Percentiles rank a stretch among this genome's conserved stretches.
These are phyloP conservation scores for Rosalia funebris DNA, from an alignment of 2,888 invertebrate species.

Conservation along the genomic window DNA sequence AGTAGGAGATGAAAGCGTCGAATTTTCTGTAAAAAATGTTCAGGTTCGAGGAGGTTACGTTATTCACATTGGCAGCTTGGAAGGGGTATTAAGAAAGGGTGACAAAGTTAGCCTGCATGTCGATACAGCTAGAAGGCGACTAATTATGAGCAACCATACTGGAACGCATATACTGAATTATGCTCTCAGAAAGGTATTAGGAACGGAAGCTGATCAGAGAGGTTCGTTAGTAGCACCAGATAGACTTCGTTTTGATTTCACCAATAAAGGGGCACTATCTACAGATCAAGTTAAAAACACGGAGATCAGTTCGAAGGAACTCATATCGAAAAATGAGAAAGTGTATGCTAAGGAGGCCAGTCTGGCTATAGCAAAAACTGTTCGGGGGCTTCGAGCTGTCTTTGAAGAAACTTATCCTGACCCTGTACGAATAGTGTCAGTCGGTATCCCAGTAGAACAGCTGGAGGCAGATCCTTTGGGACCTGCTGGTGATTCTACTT, in stretches of 20 bases:
- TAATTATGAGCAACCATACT: conserved; percentile 99
- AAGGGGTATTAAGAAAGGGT: conserved; percentile 84
- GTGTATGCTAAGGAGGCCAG: conserved; percentile 91
- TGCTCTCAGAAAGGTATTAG: conserved; percentile 88
- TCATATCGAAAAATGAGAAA: conserved; percentile 65
- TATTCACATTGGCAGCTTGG: conserved; percentile 90
- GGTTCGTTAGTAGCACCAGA: conserved; percentile 98
- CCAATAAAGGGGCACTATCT: conserved; percentile 92
- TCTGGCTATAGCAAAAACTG: conserved; percentile 86
- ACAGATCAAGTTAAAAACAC: conserved; percentile 86
- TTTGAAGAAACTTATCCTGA: conserved; percentile 99
- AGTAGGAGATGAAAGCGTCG: conserved; percentile 83
- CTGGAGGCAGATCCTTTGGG: conserved; percentile 87
- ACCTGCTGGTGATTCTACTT: conserved; percentile 82
- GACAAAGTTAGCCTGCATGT: conserved; percentile 85
- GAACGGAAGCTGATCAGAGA: conserved; percentile 92
- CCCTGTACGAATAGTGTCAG: conserved; percentile 91
- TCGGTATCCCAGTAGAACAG: conserved; percentile 89
- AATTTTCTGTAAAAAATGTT: conserved; percentile 92
- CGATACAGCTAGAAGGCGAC: conserved; percentile 84
- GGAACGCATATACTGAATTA: conserved; percentile 98
- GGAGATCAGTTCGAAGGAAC: conserved; percentile 81
- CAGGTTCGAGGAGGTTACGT: conserved; percentile 97
- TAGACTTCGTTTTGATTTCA: conserved; percentile 96
- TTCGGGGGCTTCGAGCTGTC: conserved; percentile 93